These are phyloP conservation scores for Schrankia costaestrigalis DNA, from an alignment of 2,888 invertebrate genomes.

Conservation along the genomic window DNA sequence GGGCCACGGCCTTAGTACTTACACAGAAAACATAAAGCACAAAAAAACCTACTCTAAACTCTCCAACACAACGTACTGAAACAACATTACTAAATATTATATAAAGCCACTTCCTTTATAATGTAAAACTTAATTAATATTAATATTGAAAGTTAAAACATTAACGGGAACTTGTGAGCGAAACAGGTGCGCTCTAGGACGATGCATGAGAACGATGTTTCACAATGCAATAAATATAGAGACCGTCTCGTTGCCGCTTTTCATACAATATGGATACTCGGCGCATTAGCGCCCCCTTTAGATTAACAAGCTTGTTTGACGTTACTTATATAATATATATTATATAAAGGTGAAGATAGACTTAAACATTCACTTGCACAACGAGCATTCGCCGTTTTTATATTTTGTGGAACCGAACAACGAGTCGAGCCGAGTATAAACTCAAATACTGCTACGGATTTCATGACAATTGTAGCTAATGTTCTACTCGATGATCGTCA, in stretches of 20 bases:
- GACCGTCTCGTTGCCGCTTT: slow-evolving; percentile 38
- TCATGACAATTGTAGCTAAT: no score
- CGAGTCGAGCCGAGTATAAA: no score
- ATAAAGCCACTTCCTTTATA: no score
- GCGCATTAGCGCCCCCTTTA: slow-evolving; percentile 59
- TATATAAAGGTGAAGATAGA: no score
- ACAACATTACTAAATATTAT: no score
- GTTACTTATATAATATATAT: slow-evolving; percentile 67
- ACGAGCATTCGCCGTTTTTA: slow-evolving; percentile 7
- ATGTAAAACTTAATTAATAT: slow-evolving; percentile 12
- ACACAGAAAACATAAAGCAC: no score
- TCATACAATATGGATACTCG: slow-evolving; percentile 54
- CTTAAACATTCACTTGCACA: no score
- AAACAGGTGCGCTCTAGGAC: slow-evolving; percentile 32
- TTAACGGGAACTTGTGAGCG: slow-evolving; percentile 22
- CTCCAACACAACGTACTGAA: no score
- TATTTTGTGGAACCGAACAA: background rate
- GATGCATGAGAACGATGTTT: slow-evolving; percentile 23
- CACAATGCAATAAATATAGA: slow-evolving; percentile 54
- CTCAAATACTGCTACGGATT: no score
- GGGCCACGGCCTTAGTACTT: no score
- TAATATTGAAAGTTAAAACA: slow-evolving; percentile 23
- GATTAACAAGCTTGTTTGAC: slow-evolving; percentile 55
- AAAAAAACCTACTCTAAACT: no score
- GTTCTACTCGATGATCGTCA: no score